Conservation (phyloP, 1,140 invertebrate species). For the Streblospio benedicti region DNA sequence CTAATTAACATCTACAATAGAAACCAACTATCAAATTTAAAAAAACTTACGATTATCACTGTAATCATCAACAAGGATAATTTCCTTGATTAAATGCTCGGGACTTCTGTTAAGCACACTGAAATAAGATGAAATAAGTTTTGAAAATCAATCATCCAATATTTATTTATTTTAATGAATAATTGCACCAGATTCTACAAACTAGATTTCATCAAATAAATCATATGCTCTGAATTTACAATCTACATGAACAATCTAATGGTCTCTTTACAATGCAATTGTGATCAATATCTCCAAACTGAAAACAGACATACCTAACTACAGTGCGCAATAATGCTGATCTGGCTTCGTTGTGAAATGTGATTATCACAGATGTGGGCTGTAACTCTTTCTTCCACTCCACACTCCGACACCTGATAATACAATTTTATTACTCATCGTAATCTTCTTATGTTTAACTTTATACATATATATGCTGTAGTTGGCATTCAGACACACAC, state of each 20-base stretch:
- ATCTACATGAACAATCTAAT: no score
- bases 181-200: no score
- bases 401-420: conserved; percentile 3
- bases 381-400: conserved; percentile 51
- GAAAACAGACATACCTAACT: conserved; percentile 31
- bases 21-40: no score
- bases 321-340: conserved; percentile 79
- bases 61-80: conserved; percentile 86
- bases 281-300: conserved; percentile 1
- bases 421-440: neutral
- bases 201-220: no score
- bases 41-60: conserved; percentile 55
- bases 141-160: no score
- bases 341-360: conserved; percentile 94
- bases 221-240: no score
- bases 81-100: conserved; percentile 68
- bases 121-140: no score
- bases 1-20: no score
- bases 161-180: no score
- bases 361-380: conserved; percentile 72
- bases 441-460: neutral
- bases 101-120: conserved; percentile 80
- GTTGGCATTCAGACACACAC: no score
- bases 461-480: neutral
- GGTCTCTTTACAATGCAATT: no score